Evolutionary conservation across 2,113 vertebrate genomes (phyloP).

Genomic region (Oncorhynchus tshawytscha): DNA sequence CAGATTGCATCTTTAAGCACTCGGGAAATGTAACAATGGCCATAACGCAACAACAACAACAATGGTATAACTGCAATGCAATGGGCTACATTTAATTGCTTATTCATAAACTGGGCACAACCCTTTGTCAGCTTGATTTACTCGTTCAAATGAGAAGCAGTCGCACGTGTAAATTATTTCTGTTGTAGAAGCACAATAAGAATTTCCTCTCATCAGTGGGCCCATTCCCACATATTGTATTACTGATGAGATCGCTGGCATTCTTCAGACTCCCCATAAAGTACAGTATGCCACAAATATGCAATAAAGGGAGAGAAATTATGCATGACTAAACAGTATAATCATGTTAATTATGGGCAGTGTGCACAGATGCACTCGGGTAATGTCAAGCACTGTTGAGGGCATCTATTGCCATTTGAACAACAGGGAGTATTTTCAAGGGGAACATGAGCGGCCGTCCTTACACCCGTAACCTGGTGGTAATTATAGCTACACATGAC

Average conservation of each 20-base stretch:
- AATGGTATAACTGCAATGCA: constrained; percentile 23
- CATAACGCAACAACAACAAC: constrained; percentile 30
- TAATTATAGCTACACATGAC: not conserved
- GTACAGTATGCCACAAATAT: not conserved
- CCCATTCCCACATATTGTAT: not conserved
- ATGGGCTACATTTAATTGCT: constrained; percentile 29
- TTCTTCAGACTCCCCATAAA: not conserved
- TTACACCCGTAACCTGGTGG: not conserved
- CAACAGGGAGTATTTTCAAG: not conserved
- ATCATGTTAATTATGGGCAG: not conserved
- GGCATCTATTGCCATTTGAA: not conserved
- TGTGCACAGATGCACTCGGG: not conserved
- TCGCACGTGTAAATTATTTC: not conserved
- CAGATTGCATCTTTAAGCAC: not conserved
- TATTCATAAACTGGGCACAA: constrained; percentile 23
- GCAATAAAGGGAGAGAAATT: not conserved
- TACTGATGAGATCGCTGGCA: not conserved
- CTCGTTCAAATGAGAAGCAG: not conserved
- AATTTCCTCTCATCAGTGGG: not conserved
- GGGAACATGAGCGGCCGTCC: not conserved
- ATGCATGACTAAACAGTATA: not conserved
- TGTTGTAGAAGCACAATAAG: not conserved
- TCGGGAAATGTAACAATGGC: constrained; percentile 23
- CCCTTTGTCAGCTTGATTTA: constrained; percentile 1
- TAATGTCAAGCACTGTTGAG: constrained; percentile 2